A percentile compares a stretch with the other conserved stretches of the same genome.
These are phyloP conservation scores for Patella caerulea DNA, from an alignment of 2,888 invertebrate genomes.

Conservation along the genomic window DNA sequence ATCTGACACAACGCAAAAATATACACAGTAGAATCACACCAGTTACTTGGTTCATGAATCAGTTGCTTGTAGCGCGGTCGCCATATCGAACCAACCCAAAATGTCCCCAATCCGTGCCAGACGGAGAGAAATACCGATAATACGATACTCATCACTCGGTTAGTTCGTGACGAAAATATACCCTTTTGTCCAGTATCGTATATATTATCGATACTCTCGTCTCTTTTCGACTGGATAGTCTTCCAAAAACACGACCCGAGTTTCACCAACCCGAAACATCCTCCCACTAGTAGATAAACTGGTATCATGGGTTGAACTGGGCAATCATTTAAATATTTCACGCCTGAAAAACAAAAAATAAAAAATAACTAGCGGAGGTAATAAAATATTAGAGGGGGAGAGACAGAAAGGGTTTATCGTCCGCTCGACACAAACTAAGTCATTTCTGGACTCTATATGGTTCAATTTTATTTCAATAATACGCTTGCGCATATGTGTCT, in stretches of 20 bases:
- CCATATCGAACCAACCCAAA: slow-evolving; percentile 84
- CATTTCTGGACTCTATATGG: no score
- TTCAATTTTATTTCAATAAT: no score
- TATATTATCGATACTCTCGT: slow-evolving; percentile 56
- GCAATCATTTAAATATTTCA: slow-evolving; percentile 85
- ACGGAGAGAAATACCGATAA: slow-evolving; percentile 80
- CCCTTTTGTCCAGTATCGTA: slow-evolving; percentile 52
- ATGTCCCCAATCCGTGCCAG: slow-evolving; percentile 85
- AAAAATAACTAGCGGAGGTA: no score
- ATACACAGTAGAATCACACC: slow-evolving; percentile 85
- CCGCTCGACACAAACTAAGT: no score
- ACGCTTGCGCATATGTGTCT: no score
- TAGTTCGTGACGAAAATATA: slow-evolving; percentile 73
- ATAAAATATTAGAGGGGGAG: no score
- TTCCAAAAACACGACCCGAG: slow-evolving; percentile 76
- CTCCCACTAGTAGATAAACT: slow-evolving; percentile 87
- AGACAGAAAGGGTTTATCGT: no score
- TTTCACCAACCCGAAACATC: slow-evolving; percentile 81
- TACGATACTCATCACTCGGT: slow-evolving; percentile 77
- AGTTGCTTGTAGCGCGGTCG: slow-evolving; percentile 83
- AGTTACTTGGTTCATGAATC: slow-evolving; percentile 83
- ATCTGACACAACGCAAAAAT: slow-evolving; percentile 84
- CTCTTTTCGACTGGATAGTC: slow-evolving; percentile 78
- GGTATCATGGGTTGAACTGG: slow-evolving; percentile 84
- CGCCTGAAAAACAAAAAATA: slow-evolving; percentile 76